These are phyloP conservation scores for Masticophis lateralis DNA, from an alignment of 2,797 vertebrate species.

Conservation along the genomic window DNA sequence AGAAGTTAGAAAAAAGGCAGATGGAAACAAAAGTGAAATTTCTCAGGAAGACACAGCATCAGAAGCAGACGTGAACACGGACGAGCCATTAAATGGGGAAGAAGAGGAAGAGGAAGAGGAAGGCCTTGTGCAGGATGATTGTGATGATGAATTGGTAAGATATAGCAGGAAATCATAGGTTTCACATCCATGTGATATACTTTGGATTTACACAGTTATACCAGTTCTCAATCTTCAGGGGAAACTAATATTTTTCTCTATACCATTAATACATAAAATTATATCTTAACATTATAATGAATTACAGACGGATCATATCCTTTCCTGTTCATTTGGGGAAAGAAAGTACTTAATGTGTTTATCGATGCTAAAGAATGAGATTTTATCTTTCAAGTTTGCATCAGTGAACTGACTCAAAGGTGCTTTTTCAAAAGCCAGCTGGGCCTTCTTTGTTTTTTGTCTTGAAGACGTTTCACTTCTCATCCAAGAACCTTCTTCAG, in stretches of 20 bases:
- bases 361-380: not conserved
- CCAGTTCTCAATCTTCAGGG: not conserved
- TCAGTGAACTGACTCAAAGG: not conserved
- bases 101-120: slow-evolving; percentile 79
- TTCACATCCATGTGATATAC: not conserved
- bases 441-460: too few relatives aligned
- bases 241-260: not conserved
- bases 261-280: not conserved
- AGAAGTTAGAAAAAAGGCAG: slow-evolving; percentile 80
- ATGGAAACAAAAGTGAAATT: slow-evolving; percentile 75
- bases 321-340: not conserved
- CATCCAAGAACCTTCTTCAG: too few relatives aligned
- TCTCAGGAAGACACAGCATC: slow-evolving; percentile 83
- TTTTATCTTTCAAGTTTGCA: not conserved
- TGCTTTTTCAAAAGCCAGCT: too few relatives aligned
- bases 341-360: not conserved
- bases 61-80: slow-evolving; percentile 74
- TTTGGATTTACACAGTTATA: not conserved
- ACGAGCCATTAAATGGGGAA: slow-evolving; percentile 79
- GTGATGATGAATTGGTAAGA: slow-evolving; percentile 83
- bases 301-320: not conserved
- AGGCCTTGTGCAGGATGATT: slow-evolving; percentile 77
- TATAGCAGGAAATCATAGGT: not conserved
- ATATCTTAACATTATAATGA: not conserved
- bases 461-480: too few relatives aligned